Base-by-base conservation (phyloP, 2,888 invertebrate genomes). In the Thecocarcelia acutangulata region DNA sequence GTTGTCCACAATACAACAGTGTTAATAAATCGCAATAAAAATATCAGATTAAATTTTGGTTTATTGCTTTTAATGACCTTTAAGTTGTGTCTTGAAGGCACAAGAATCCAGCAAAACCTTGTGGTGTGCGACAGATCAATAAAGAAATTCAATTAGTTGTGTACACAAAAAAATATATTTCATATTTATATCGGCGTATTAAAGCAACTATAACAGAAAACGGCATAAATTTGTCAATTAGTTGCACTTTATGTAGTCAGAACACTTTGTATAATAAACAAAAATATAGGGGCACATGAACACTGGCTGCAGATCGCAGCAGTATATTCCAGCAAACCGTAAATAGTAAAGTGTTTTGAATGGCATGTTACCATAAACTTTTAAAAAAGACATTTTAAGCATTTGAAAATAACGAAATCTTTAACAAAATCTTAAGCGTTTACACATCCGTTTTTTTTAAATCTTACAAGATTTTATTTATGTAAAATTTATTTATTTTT, bases 181-280 rank as follows among this genome's bases (percentile, higher is more conserved):
- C 15, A 11, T 37, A 44, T 24, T 40, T 17, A 13, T 15, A 0
- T 37, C 0, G 11, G 28, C 15, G 17, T 21, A 72, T 61, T 46
- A 37, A 37, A 5, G 21, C 21, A 54, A 56, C 15, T 15, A 42
- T 46, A 17, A 15, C 37, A 37, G 9, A 44, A 54, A 56, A 46
- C 3, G 21, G 46, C 63, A 64, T 73, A 73, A 74, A 74, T 74
- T 74, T 74, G 73, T 74, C 73, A 63, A 56, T 70, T 33, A 56
- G n/a, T 24, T 21, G 46, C 37, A 15, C 40, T 11, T 19, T 9
- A 56, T 64, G 46, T 42, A 17, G 21, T 21, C 46, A 52, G 15
- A 24, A 8, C 17, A 11, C 17, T 33, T 33, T 8, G 1, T 33
- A 8, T 33, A 33, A 33, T 9, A 33, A 33, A 33, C 6, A 33